Evolutionary conservation across 2,113 vertebrate species (phyloP), one percentile per base, ranked within the genome.

Genomic region (Semicossyphus pulcher): DNA sequence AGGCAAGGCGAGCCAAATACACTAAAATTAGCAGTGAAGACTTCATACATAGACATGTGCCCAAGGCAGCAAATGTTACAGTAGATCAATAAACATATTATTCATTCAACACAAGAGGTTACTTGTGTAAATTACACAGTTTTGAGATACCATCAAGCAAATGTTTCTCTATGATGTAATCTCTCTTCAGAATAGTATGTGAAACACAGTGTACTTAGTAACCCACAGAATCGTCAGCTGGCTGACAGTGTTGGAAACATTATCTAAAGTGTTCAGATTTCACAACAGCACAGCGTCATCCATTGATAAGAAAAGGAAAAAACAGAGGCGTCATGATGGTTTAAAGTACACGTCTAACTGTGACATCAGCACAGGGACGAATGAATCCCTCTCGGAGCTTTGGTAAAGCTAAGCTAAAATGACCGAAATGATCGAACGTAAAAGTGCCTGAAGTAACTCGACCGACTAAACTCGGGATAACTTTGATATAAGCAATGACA

Each of bases 11-110:
- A 4, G 5, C 9, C 6, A 3, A 20, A 31, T 37, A 18, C 2
- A 3, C 15, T 54, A 41, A 16, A 45, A 77, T 7, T 20, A 4
- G 4, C 20, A 36, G 29, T 54, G 39, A 57, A 49, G 42, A 66
- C 23, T 3, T 8, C 0, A 20, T 23, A 23, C 29, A 32, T 21
- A 2, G 8, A 52, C 11, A 15, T 14, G 10, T 12, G 49, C 62
- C 29, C 1, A 1, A 63, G 41, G 70, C 62, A 21, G 23, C 47
- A 42, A 29, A 56, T 56, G 53, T 52, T 62, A 60, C n/a, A 36
- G 53, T 10, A 14, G 36, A 59, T 76, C 74, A 81, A 69, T 36
- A 39, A 52, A 12, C 23, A 18, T 53, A 25, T 74, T 47, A 31
- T 75, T 72, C 11, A 5, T n/a, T n/a, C 2, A 37, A 25, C 29